These are phyloP conservation scores for Cetoscarus ocellatus DNA, from an alignment of 2,797 vertebrate genomes.

Conservation along the genomic window DNA sequence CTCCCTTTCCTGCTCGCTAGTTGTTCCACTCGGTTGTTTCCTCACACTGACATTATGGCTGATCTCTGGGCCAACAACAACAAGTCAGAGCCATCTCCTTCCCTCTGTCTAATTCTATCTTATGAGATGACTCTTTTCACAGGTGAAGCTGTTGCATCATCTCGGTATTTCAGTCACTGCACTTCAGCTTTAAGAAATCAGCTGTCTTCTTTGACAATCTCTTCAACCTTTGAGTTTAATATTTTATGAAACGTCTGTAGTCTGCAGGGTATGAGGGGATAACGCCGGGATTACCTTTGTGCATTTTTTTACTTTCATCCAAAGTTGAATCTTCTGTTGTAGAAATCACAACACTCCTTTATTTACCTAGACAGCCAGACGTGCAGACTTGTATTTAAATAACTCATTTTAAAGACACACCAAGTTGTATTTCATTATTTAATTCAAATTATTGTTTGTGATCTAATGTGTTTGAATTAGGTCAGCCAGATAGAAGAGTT, in stretches of 20 bases:
- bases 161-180: conserved; percentile 20
- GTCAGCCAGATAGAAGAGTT: neutral
- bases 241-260: conserved; percentile 55
- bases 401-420: neutral
- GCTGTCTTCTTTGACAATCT: conserved; percentile 49
- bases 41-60: conserved; percentile 22
- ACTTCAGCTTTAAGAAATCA: conserved; percentile 51
- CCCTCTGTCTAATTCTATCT: conserved; percentile 35
- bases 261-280: conserved; percentile 38
- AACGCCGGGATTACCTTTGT: conserved; percentile 38
- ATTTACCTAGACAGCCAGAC: conserved; percentile 14
- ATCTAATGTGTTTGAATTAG: no score
- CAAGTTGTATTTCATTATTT: neutral
- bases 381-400: conserved; percentile 4
- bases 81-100: conserved; percentile 44
- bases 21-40: conserved; percentile 39
- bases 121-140: conserved; percentile 24
- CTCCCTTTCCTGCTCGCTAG: conserved; percentile 32
- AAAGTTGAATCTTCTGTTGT: conserved; percentile 22
- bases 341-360: neutral
- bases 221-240: conserved; percentile 48
- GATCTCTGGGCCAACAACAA: conserved; percentile 20
- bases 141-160: conserved; percentile 50
- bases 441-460: neutral
- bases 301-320: conserved; percentile 4